Conservation (phyloP, 1,140 invertebrate species). For the Cheumatopsyche charites region DNA sequence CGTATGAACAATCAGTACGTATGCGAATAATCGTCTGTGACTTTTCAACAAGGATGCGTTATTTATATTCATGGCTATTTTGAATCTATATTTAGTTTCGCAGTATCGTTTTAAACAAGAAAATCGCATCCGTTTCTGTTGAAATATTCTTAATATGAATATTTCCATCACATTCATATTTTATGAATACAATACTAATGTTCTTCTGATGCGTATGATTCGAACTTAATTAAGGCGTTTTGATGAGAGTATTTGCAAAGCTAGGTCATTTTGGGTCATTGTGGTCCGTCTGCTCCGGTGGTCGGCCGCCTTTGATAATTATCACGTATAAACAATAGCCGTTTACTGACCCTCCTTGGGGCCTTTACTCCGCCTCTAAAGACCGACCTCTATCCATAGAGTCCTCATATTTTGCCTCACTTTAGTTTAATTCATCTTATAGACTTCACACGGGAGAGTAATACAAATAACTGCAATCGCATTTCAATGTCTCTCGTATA, state of each 20-base stretch:
- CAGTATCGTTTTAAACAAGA: no score
- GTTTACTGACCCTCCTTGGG: conserved; percentile 34
- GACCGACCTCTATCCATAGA: background rate
- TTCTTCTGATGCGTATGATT: no score
- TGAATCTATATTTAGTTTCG: no score
- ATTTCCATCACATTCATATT: no score
- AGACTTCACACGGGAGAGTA: conserved; percentile 22
- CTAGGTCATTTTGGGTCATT: background rate
- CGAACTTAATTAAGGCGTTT: no score
- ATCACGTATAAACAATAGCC: conserved; percentile 38
- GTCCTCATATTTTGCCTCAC: conserved; percentile 1
- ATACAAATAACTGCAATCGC: conserved; percentile 22
- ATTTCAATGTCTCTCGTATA: background rate
- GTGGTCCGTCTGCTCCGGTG: conserved; percentile 29
- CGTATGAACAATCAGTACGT: no score
- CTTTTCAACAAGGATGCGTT: no score
- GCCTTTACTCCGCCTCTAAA: conserved; percentile 10
- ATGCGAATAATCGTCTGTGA: no score
- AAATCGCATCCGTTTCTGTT: no score
- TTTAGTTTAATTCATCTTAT: conserved; percentile 16
- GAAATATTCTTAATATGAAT: no score
- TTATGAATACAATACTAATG: background rate
- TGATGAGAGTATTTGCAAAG: no score
- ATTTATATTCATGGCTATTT: no score
- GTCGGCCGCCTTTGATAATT: conserved; percentile 39